Base-by-base conservation (phyloP, 1,140 invertebrate genomes). In the Macrostomum lignano region DNA sequence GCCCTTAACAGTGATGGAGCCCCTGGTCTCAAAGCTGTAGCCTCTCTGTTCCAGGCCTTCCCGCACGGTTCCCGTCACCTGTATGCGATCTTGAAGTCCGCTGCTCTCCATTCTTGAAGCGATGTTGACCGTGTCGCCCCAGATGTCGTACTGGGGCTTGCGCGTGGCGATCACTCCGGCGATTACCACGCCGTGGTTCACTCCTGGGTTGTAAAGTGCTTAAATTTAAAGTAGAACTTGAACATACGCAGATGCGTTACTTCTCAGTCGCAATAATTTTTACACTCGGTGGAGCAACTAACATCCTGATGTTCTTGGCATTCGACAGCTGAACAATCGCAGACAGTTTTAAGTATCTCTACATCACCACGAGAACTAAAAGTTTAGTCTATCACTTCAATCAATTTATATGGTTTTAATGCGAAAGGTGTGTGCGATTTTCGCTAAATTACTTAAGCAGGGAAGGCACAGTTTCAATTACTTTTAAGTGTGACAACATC, bases 71-170 rank as follows among this genome's bases (percentile, higher is more conserved):
- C 52, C 45, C 5, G 55, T 40, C 15, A 20, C 19, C 67, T 91
- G 82, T 44, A 91, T 81, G 39, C 71, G 74, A 6, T 77, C 78
- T 15, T 20, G 19, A 23, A 33, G 43, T 0, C 55, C 57, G 10
- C 51, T 59, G 7, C 76, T 81, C 49, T 94, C 82, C 84, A 67
- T 88, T 32, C 84, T 61, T 3, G 75, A 81, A 0, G 84, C 79
- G 32, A 93, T 84, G 55, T 94, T 94, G 0, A 91, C 82, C 0
- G 84, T 79, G 55, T 94, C 82, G 0, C 86, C 84, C 86, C 86
- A 94, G 33, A 94, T 91, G 52, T 93, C 86, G 42, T 88, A 94
- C 46, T 82, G 79, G 13, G 91, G 60, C 48, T 91, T 93, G 0
- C 74, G 75, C 1, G 81, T 88, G 0, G 84, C 84, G 29, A 93